Evolutionary conservation across 2,888 invertebrate species (phyloP), one percentile per base, ranked within the genome.

Genomic region (Synergus gifuensis): DNA sequence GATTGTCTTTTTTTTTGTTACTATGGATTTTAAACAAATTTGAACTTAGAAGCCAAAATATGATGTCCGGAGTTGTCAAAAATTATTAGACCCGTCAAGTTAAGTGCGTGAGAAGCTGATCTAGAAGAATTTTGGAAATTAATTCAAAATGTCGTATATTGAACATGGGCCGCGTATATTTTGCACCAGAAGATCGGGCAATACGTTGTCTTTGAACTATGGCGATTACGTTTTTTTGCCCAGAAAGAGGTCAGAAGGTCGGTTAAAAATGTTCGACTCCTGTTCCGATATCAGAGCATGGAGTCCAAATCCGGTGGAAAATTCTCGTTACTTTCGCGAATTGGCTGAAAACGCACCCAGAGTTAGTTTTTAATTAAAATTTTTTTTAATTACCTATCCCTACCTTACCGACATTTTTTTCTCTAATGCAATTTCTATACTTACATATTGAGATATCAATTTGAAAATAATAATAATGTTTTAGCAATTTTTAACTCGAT

Each of bases 281-380:
- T 94, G 94, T 84, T 86, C 87, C 44, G 94, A 94, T 87, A 83
- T 93, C 58, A 92, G 94, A 85, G 94, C 94, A 83, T 94, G 94
- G 94, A 94, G 93, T 87, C 93, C 94, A 87, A 93, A 93, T 86
- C 80, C 86, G n/a, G 78, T 86, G 58, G 90, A 91, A 63, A 89
- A 84, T 82, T 88, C 86, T 28, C 88, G 86, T 76, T 91, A 91
- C 82, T 90, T 91, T 83, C 89, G 89, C 8, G 90, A 91, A 83
- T 85, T 90, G 42, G 85, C 85, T 18, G 90, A 91, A 82, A 85
- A 88, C 77, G 85, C 85, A n/a, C 66, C 84, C 62, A 80, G 85
- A 82, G 90, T 90, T 78, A 42, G 76, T 82, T 67, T 16, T 46
- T n/a, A 40, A n/a, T 18, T 76, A 46, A 42, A 12, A 12, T 7